These are phyloP conservation scores for Cheracebus regulus DNA, from an alignment of 2,797 vertebrate species.

Conservation along the genomic window DNA sequence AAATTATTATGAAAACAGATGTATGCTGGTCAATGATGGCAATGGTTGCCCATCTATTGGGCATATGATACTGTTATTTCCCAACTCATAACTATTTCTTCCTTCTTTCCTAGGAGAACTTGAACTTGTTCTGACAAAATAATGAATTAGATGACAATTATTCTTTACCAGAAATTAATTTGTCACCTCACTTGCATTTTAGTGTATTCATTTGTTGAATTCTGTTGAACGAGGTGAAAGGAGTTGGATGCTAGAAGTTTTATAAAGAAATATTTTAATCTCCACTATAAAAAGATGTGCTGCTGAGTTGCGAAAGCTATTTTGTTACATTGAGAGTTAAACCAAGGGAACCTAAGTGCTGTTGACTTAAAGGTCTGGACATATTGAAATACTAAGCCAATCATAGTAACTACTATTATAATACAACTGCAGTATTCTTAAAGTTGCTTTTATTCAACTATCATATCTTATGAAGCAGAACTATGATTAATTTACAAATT, in stretches of 20 bases:
- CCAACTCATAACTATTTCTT: neutral
- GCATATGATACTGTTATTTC: neutral
- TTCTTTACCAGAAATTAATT: neutral
- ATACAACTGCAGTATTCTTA: neutral
- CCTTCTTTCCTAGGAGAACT: neutral
- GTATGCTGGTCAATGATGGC: neutral
- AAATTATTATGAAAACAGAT: neutral
- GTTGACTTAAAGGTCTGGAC: neutral
- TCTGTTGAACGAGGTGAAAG: neutral
- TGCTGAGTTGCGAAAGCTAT: neutral
- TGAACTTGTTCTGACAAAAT: neutral
- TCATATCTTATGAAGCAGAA: neutral
- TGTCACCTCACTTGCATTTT: neutral
- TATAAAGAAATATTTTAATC: neutral
- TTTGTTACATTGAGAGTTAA: neutral
- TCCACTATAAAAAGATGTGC: neutral
- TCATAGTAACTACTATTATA: neutral
- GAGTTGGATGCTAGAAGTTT: neutral
- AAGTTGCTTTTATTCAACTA: neutral
- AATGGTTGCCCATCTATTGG: neutral
- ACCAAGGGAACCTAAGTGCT: neutral
- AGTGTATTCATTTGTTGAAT: neutral
- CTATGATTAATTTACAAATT: neutral
- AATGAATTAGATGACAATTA: neutral
- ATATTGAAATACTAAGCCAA: neutral